Evolutionary conservation across 1,140 invertebrate genomes (phyloP), one percentile per base, ranked within the genome.

Genomic region (Agrilus planipennis): DNA sequence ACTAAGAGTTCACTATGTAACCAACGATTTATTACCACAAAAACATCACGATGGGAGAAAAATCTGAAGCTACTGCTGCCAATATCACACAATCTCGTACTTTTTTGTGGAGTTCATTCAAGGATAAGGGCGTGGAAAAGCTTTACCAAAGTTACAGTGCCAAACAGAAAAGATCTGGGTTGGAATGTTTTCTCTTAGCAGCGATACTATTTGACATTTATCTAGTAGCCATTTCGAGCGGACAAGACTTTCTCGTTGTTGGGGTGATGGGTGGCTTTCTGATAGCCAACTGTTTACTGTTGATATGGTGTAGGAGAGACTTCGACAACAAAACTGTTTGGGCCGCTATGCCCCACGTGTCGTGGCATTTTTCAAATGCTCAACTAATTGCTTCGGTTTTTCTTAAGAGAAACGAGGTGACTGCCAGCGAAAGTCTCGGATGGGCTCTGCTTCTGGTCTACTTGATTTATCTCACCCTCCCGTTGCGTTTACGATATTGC

Each of bases 391-490:
- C 65, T 27, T 65, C 69, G 43, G 55, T 76, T 37, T 71, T 71
- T 45, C 55, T 75, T 38, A 71, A 74, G 53, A 61, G 61, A 39
- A 68, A 70, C 27, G 68, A 63, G 44, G 62, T 64, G 4, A 71
- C 68, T 4, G 64, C 69, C 14, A 60, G 65, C 19, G 72, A 79
- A 45, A 67, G 69, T 30, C 68, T 90, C 0, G 82, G 80, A 16
- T 89, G 85, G 84, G 71, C 81, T 12, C 63, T 89, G 28, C 63
- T 90, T n/a, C 60, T 87, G 34, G 77, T 84, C 44, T 92, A 88
- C 54, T 70, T 88, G n/a, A 75, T 85, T n/a, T 80, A 85, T 57
- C 81, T 86, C 22, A 81, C 84, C 1, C 57, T 90, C 42, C 87
- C 88, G 0, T 65, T 90, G 29, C 70, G 77, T 16, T 56, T 86